These are phyloP conservation scores for Chydorus sphaericus DNA, from an alignment of 2,888 invertebrate genomes.

Conservation along the genomic window DNA sequence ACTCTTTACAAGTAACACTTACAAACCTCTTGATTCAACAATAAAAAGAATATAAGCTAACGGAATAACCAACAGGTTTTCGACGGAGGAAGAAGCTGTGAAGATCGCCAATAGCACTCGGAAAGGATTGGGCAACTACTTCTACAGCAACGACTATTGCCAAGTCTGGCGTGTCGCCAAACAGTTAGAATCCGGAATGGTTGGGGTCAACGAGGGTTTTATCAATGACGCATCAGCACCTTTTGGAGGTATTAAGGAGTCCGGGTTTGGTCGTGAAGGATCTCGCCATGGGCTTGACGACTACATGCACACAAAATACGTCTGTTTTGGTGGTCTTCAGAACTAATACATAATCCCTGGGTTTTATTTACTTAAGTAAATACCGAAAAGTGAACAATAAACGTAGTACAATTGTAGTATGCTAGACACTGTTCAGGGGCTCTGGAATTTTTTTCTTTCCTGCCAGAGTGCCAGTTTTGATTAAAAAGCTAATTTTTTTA, in stretches of 20 bases:
- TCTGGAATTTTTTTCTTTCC: too few species aligned
- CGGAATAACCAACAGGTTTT: slow-evolving; percentile 55
- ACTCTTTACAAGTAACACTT: slow-evolving; percentile 37
- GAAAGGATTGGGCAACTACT: slow-evolving; percentile 84
- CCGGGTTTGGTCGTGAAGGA: slow-evolving; percentile 89
- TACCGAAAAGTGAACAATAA: too few species aligned
- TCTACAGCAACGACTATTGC: slow-evolving; percentile 72
- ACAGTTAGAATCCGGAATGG: slow-evolving; percentile 78
- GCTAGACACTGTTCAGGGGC: too few species aligned
- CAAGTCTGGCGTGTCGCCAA: slow-evolving; percentile 83
- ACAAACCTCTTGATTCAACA: too few species aligned
- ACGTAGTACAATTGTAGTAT: too few species aligned
- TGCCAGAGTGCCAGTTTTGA: too few species aligned
- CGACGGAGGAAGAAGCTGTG: slow-evolving; percentile 73
- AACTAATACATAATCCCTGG: too few species aligned
- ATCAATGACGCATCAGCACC: slow-evolving; percentile 84
- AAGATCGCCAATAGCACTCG: slow-evolving; percentile 64
- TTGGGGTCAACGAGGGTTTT: slow-evolving; percentile 90
- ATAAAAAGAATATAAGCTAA: too few species aligned
- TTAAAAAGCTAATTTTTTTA: too few species aligned
- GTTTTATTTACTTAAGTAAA: too few species aligned
- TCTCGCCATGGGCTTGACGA: slow-evolving; percentile 71
- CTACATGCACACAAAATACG: slow-evolving; percentile 4
- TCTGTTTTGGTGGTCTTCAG: slow-evolving; percentile 1
- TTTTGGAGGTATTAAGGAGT: slow-evolving; percentile 96